Conservation (phyloP, 1,140 invertebrate genomes). For the Aphidius gifuensis region DNA sequence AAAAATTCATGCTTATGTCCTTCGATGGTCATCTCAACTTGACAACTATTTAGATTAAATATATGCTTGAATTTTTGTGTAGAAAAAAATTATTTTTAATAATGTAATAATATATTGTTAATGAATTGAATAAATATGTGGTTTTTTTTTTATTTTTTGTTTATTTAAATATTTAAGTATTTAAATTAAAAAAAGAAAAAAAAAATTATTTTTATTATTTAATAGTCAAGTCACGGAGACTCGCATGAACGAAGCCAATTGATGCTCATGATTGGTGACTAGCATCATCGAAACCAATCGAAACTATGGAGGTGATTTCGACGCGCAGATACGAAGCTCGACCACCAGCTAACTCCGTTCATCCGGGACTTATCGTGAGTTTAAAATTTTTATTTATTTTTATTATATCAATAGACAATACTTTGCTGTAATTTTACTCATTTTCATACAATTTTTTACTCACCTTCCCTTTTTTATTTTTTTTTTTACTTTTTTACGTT, state of each 20-base stretch:
- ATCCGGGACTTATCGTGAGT: constrained; percentile 43
- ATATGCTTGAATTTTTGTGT: too few relatives aligned
- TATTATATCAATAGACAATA: background rate
- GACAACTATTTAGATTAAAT: too few relatives aligned
- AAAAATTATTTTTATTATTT: constrained; percentile 5
- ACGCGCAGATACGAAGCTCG: constrained; percentile 49
- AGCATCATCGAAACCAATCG: constrained; percentile 36
- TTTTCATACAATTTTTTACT: too few relatives aligned
- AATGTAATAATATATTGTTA: too few relatives aligned
- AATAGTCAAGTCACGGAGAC: constrained; percentile 16
- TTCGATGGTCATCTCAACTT: too few relatives aligned
- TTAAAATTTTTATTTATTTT: constrained; percentile 16
- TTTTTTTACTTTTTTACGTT: too few relatives aligned
- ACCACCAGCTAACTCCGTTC: constrained; percentile 33
- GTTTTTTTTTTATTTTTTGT: background rate
- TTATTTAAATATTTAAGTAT: background rate
- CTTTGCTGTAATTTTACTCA: too few relatives aligned
- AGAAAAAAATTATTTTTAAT: too few relatives aligned
- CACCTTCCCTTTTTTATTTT: too few relatives aligned
- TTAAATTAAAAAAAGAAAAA: background rate
- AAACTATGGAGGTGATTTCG: constrained; percentile 51
- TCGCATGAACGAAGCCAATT: constrained; percentile 15
- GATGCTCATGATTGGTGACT: constrained; percentile 8
- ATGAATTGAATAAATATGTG: too few relatives aligned
- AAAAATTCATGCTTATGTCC: too few relatives aligned